Percentiles rank a stretch among this genome's conserved stretches.
phyloP scores from a whole-genome alignment of 2,113 vertebrate genomes.

The Elanoides forficatus region DNA sequence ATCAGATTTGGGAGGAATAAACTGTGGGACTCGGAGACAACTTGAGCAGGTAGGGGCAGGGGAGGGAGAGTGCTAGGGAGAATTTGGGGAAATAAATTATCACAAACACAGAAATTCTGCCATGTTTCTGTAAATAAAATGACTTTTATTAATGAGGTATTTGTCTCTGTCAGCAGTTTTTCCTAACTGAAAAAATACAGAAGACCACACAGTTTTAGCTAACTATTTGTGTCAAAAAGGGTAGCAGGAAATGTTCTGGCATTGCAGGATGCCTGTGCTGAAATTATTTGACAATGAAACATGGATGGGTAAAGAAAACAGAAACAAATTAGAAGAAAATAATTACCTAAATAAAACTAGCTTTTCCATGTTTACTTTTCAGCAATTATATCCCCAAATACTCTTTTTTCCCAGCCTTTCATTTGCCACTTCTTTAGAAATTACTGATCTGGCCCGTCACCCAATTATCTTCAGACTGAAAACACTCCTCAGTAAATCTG shows the following conservation, averaged over 20 bases:
- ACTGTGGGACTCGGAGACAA: background rate
- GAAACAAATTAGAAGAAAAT: background rate
- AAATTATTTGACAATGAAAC: background rate
- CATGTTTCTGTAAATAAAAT: background rate
- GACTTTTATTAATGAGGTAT: background rate
- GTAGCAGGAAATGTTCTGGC: background rate
- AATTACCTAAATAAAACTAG: background rate
- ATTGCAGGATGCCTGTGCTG: background rate
- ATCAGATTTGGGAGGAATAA: background rate
- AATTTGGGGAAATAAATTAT: background rate
- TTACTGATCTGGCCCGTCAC: background rate
- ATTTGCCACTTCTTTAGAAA: background rate
- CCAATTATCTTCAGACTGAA: background rate
- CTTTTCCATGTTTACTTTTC: background rate
- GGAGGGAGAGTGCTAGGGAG: accelerated
- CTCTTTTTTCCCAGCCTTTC: background rate
- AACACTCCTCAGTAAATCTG: background rate
- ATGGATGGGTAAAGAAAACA: background rate
- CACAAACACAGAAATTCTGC: background rate
- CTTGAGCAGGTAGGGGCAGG: background rate
- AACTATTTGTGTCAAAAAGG: background rate
- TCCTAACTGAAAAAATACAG: background rate
- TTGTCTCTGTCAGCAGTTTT: background rate
- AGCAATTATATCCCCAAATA: background rate
- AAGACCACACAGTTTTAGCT: background rate